phyloP scores from a whole-genome alignment of 2,113 vertebrate species.

The Arothron firmamentum region DNA sequence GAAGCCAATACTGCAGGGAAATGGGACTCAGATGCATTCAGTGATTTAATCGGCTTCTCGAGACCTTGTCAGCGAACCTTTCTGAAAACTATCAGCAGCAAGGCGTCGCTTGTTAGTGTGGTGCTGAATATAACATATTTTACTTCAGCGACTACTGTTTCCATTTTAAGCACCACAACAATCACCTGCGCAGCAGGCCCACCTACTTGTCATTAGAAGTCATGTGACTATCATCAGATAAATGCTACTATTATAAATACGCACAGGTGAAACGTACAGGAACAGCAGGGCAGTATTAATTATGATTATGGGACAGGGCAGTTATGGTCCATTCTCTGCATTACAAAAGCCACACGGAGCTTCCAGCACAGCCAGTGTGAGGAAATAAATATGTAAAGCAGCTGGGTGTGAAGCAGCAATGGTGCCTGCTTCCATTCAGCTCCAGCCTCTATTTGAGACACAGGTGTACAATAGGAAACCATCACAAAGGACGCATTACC shows the following conservation, averaged over 20 bases:
- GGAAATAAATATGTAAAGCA: conserved; percentile 7
- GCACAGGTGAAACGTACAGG: background rate
- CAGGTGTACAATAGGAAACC: conserved; percentile 9
- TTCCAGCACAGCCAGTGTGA: background rate
- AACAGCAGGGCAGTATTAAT: background rate
- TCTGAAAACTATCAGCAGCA: no score
- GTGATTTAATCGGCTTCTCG: no score
- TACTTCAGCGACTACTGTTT: conserved; percentile 4
- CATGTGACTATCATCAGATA: background rate
- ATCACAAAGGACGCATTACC: background rate
- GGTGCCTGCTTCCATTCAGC: conserved; percentile 2
- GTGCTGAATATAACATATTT: background rate
- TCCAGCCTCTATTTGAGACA: conserved; percentile 10
- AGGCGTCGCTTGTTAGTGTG: no score
- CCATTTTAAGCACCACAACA: background rate
- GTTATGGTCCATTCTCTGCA: background rate
- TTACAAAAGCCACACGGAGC: background rate
- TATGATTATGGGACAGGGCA: background rate
- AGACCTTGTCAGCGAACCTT: no score
- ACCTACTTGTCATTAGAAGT: background rate
- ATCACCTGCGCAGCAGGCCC: conserved; percentile 3
- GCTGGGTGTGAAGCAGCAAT: background rate
- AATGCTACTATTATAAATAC: background rate
- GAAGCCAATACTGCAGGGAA: background rate
- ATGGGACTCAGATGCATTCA: background rate